Evolutionary conservation across 2,888 invertebrate genomes (phyloP), one percentile per base, ranked within the genome.

Genomic region (Lutraria lutraria): DNA sequence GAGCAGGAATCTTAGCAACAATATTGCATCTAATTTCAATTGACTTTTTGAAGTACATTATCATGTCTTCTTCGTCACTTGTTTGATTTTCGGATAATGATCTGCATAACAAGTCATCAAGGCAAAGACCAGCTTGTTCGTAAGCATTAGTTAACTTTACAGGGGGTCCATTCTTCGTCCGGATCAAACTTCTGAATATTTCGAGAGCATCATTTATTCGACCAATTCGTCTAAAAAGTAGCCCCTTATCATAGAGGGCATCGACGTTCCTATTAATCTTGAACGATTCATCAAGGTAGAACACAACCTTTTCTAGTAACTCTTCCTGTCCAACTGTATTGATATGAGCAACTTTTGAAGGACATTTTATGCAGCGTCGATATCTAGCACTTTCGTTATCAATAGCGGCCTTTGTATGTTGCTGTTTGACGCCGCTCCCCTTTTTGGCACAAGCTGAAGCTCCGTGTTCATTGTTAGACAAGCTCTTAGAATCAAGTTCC

Each of bases 81-180:
- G 21, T 25, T 63, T 2, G 13, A 63, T 19, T 63, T 4, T 63
- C 15, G n/a, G 19, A 21, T n/a, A 19, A 8, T 60, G 60, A 10
- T 25, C 60, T 63, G 19, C 4, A n/a, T 29, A 83, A 43, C 34
- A 83, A 53, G 16, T 83, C 31, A 34, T 63, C 25, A 19, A 60
- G 21, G 53, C 82, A 83, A 21, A 83, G 34, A 21, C 52, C 82
- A 21, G 82, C 60, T 25, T 83, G 82, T 60, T 83, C 82, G 21
- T 83, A 83, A 15, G 63, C 54, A 60, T 83, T 83, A 15, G 82
- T 6, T 53, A 83, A 12, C n/a, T 15, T 31, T 21, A 63, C n/a
- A 63, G 13, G 25, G 16, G 25, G 43, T 63, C 29, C 63, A n/a
- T 63, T 13, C 15, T 63, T 15, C 31, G 43, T 56, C 34, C 29